A percentile compares a stretch with the other conserved stretches of the same genome.
Evolutionary conservation across 2,888 invertebrate species (phyloP).

Genomic region (Apodemia mormo): DNA sequence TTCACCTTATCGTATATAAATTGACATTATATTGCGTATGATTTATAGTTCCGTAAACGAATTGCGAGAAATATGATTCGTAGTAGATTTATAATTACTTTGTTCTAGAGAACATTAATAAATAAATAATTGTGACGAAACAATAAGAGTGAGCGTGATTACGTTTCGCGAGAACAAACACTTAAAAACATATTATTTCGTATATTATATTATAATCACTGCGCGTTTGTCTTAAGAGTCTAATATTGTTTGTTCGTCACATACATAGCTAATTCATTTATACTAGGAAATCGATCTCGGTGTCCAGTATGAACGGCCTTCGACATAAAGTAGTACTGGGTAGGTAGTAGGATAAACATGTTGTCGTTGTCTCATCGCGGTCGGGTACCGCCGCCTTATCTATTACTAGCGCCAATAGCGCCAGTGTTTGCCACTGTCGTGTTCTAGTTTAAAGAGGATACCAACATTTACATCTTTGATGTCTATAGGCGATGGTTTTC

Average conservation of each 20-base stretch:
- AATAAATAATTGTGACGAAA: not conserved
- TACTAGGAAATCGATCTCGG: not conserved
- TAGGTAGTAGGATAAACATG: no score
- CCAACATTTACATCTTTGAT: no score
- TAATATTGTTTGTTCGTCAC: constrained; percentile 9
- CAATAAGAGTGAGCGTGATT: not conserved
- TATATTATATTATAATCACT: not conserved
- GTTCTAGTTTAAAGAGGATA: no score
- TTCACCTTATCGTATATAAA: not conserved
- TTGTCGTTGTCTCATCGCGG: no score
- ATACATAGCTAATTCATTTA: not conserved
- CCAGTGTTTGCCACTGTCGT: no score
- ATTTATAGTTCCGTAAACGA: not conserved
- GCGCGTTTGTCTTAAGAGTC: not conserved
- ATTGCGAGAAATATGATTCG: not conserved
- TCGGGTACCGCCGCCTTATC: no score
- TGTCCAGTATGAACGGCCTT: not conserved
- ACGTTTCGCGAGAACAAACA: not conserved
- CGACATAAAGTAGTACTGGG: not conserved
- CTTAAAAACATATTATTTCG: not conserved
- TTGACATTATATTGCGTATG: constrained; percentile 9
- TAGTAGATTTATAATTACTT: not conserved
- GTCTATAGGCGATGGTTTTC: no score
- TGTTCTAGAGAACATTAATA: no score
- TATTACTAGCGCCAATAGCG: no score